phyloP scores from a whole-genome alignment of 2,797 vertebrate species.

The Cirrhinus molitorella region DNA sequence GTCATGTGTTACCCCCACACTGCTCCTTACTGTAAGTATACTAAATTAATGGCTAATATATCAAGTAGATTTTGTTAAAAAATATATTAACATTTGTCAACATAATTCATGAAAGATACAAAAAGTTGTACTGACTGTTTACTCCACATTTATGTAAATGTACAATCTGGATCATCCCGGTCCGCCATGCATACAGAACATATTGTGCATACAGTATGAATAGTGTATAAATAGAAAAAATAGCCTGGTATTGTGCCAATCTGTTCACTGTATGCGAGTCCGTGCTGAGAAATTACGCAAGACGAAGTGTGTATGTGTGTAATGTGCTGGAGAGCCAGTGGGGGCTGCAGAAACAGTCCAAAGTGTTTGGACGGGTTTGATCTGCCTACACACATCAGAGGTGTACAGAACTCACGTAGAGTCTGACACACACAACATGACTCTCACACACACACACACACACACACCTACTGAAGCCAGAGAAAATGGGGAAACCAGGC shows the following conservation, averaged over 20 bases:
- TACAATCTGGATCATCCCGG: neutral
- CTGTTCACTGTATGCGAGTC: neutral
- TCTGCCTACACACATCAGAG: slow-evolving; percentile 35
- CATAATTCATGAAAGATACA: neutral
- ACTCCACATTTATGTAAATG: neutral
- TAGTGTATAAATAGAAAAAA: neutral
- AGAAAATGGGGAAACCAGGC: neutral
- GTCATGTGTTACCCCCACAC: too few relatives aligned
- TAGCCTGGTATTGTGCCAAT: neutral
- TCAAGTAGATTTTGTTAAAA: neutral
- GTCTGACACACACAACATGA: slow-evolving; percentile 26
- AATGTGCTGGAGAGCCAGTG: neutral
- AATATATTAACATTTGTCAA: neutral
- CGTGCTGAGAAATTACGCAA: neutral
- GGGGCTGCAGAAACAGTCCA: neutral
- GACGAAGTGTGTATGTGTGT: neutral
- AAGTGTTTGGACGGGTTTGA: slow-evolving; percentile 28
- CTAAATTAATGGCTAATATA: neutral
- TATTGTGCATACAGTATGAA: neutral
- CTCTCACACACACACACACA: slow-evolving; percentile 40
- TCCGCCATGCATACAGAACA: neutral
- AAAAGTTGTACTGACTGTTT: too few relatives aligned
- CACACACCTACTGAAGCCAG: slow-evolving; percentile 28
- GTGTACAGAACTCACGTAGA: slow-evolving; percentile 4
- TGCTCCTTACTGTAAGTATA: neutral